Evolutionary conservation across 2,888 invertebrate species (phyloP).

Genomic region (Cosmia pyralina): DNA sequence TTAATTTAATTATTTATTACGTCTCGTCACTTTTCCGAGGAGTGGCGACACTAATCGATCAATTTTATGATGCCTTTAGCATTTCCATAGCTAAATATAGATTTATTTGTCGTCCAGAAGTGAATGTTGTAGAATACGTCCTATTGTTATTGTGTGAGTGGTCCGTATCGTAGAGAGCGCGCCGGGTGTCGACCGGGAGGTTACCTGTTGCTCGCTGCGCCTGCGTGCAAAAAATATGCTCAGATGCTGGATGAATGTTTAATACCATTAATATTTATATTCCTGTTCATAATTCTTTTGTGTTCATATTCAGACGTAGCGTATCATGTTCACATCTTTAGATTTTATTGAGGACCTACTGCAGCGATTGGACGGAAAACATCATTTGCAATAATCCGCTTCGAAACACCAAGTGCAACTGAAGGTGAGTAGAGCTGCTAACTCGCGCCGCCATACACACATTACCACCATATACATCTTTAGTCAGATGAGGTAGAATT

Average conservation of each 20-base stretch:
- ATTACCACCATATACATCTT: too few relatives aligned
- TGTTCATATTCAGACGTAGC: constrained; percentile 40
- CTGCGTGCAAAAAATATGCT: constrained; percentile 68
- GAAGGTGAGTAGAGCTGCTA: too few relatives aligned
- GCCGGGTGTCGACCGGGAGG: constrained; percentile 58
- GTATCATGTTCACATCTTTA: constrained; percentile 50
- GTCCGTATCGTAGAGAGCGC: constrained; percentile 57
- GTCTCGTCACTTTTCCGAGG: constrained; percentile 48
- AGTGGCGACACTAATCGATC: constrained; percentile 48
- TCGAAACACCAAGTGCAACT: neutral
- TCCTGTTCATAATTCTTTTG: constrained; percentile 51
- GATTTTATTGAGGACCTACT: constrained; percentile 33
- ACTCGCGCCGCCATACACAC: too few relatives aligned
- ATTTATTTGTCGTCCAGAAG: constrained; percentile 1
- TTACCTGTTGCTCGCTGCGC: constrained; percentile 70
- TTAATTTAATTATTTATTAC: constrained; percentile 54
- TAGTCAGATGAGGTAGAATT: too few relatives aligned
- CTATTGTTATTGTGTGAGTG: constrained; percentile 63
- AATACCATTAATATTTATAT: constrained; percentile 59
- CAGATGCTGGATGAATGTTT: constrained; percentile 62
- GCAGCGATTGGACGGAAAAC: constrained; percentile 12
- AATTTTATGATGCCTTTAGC: constrained; percentile 26
- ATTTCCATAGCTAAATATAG: constrained; percentile 17
- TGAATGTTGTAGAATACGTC: constrained; percentile 45
- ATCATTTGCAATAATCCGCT: neutral